Base-by-base conservation (phyloP, 2,888 invertebrate species). In the Calameuta idolon region DNA sequence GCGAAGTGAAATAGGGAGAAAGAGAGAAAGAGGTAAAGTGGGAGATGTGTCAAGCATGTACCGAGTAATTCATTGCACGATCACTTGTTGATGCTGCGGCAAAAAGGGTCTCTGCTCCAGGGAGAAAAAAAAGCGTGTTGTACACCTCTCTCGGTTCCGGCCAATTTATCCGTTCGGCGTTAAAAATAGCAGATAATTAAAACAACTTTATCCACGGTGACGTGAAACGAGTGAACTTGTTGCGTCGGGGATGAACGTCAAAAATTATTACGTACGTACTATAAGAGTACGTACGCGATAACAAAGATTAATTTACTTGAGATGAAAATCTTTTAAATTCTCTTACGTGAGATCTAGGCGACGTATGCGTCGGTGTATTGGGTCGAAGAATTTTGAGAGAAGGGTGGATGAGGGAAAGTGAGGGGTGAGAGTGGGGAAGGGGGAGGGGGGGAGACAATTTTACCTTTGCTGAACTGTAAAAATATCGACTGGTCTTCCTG, bases 41-140 rank as follows among this genome's bases (percentile, higher is more conserved):
- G 69, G 69, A 75, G 77, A 75, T 75, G 75, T 77, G 77, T 75
- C 74, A 77, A 77, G 77, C 75, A 75, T 77, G 75, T 77, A 77
- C 77, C 77, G 69, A 77, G 69, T 75, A 77, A 77, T 77, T 77
- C 77, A 77, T 77, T 77, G 69, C 77, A 75, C 69, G 77, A 77
- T 77, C 77, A 77, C 77, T 77, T 77, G 77, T 77, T 77, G 77
- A 77, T 77, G 77, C 77, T 75, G 35, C 75, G 37, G 77, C 75
- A 77, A 77, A 77, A 77, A 77, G 77, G 77, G 77, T 77, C 55
- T 34, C 69, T 76, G 34, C 74, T 31, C 74, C 12, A n/a, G 34
- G 34, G 74, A 34, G 74, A 74, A 35, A 71, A 71, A 71, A 34
- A 74, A 74, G 35, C 34, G 69, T 34, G 73, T 69, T 31, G 73